Percentiles rank a stretch among this genome's conserved stretches.
These are phyloP conservation scores for Channa argus DNA, from an alignment of 2,113 vertebrate genomes.

Conservation along the genomic window DNA sequence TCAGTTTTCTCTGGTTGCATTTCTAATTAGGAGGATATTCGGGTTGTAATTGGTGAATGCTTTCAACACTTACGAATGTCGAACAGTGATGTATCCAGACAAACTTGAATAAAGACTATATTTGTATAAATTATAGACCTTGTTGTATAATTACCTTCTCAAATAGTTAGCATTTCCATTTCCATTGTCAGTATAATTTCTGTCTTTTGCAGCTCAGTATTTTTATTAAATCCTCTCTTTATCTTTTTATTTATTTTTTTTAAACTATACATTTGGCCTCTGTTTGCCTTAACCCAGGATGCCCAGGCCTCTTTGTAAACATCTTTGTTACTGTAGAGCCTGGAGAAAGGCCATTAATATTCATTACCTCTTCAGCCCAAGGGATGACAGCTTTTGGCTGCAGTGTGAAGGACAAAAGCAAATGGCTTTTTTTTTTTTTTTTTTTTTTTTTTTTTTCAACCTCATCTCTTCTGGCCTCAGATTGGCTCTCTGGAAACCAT, in stretches of 20 bases:
- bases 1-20: background rate
- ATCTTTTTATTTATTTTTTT: no score
- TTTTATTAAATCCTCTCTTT: no score
- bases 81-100: no score
- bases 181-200: no score
- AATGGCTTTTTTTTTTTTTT: constrained; percentile 9
- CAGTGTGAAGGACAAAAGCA: constrained; percentile 47
- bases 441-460: background rate
- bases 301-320: constrained; percentile 8
- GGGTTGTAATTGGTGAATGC: background rate
- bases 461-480: background rate
- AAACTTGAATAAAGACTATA: no score
- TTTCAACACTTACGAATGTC: background rate
- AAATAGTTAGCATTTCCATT: background rate
- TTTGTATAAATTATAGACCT: no score
- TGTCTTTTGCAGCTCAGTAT: no score
- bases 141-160: background rate
- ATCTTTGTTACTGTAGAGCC: background rate
- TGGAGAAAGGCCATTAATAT: constrained; percentile 31
- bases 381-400: constrained; percentile 32
- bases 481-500: constrained; percentile 3
- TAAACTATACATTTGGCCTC: background rate
- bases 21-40: background rate
- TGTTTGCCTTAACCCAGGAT: background rate
- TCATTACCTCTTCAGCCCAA: constrained; percentile 19